Evolutionary conservation across 2,888 invertebrate genomes (phyloP).

Genomic region (Pogonocherus hispidulus): DNA sequence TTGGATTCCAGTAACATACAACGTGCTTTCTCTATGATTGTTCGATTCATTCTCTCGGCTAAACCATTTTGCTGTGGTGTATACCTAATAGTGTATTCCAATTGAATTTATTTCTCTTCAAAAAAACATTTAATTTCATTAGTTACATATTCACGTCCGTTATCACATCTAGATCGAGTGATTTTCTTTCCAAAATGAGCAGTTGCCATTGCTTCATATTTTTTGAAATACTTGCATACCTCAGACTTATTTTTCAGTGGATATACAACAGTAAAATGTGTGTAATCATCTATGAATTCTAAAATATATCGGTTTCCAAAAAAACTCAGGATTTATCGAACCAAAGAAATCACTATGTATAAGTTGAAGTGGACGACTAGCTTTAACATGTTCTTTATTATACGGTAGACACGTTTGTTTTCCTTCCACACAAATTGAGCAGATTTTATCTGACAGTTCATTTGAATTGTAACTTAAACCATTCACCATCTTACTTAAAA

Average conservation of each 20-base stretch:
- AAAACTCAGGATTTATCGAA: not conserved
- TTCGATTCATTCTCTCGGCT: slow-evolving; percentile 16
- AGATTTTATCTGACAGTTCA: not conserved
- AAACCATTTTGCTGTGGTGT: slow-evolving; percentile 32
- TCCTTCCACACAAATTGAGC: not conserved
- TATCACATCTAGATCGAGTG: slow-evolving; percentile 12
- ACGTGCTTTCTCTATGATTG: not conserved
- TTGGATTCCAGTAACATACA: slow-evolving; percentile 15
- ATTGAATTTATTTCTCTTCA: slow-evolving; percentile 10
- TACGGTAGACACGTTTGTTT: slow-evolving; percentile 7
- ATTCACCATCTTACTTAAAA: not conserved
- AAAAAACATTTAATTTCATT: slow-evolving; percentile 10
- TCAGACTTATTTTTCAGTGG: slow-evolving; percentile 33
- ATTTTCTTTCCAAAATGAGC: slow-evolving; percentile 19
- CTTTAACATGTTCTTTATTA: not conserved
- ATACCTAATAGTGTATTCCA: slow-evolving; percentile 22
- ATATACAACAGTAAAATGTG: slow-evolving; percentile 58
- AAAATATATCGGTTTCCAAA: not conserved
- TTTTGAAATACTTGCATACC: slow-evolving; percentile 13
- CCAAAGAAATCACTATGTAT: not conserved
- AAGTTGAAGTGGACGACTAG: not conserved
- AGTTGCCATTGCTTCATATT: slow-evolving; percentile 13
- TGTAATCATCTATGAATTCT: slow-evolving; percentile 33
- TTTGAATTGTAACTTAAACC: not conserved
- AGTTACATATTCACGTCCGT: slow-evolving; percentile 23